Conservation (phyloP, 2,888 invertebrate species). For the Atrina japonica region DNA sequence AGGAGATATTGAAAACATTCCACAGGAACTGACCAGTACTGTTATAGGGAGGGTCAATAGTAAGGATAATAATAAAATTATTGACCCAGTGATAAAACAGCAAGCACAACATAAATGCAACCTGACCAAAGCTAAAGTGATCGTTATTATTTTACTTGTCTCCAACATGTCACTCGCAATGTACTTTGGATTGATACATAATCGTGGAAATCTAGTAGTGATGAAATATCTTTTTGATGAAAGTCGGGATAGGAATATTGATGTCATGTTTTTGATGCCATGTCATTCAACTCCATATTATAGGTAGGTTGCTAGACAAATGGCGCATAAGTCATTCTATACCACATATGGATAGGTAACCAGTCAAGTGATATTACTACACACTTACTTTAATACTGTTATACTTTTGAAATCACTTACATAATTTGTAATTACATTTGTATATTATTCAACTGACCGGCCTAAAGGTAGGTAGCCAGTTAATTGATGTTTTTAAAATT, state of each 20-base stretch:
- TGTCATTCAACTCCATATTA: conserved; percentile 96
- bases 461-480: too few species aligned
- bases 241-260: conserved; percentile 77
- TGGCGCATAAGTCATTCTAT: too few species aligned
- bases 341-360: too few species aligned
- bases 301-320: conserved; percentile 83
- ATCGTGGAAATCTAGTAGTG: conserved; percentile 88
- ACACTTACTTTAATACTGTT: too few species aligned
- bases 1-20: conserved; percentile 14
- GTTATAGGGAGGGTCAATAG: not conserved
- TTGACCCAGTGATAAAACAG: conserved; percentile 56
- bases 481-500: too few species aligned
- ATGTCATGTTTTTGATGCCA: conserved; percentile 91
- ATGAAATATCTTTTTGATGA: conserved; percentile 86
- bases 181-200: conserved; percentile 90
- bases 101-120: conserved; percentile 58
- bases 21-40: not conserved
- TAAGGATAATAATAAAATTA: conserved; percentile 1
- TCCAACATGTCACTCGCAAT: conserved; percentile 82
- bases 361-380: too few species aligned
- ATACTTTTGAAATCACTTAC: too few species aligned
- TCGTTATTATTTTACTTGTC: conserved; percentile 69
- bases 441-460: too few species aligned
- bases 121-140: conserved; percentile 63
- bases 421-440: too few species aligned